These are phyloP conservation scores for Loripinus fragilis DNA, from an alignment of 2,888 invertebrate species.

Conservation along the genomic window DNA sequence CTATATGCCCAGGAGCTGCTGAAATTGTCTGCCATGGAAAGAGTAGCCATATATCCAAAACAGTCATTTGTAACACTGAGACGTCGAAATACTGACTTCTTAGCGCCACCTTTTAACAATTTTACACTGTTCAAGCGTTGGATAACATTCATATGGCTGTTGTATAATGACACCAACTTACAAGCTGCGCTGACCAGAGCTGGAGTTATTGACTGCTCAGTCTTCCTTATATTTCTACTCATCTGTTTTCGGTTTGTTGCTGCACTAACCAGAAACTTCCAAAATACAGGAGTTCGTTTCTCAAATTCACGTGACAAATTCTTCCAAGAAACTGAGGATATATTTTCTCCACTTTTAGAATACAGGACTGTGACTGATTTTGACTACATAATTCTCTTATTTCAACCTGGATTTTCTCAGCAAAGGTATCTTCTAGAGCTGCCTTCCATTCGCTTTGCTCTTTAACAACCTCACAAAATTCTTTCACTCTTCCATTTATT, in stretches of 20 bases:
- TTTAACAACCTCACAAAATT: too few relatives aligned
- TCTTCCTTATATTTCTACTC: too few relatives aligned
- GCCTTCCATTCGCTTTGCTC: too few relatives aligned
- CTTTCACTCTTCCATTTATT: too few relatives aligned
- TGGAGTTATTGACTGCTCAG: too few relatives aligned
- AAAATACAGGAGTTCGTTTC: background rate
- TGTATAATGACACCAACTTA: too few relatives aligned
- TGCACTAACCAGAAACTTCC: too few relatives aligned
- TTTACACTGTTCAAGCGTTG: slow-evolving; percentile 24
- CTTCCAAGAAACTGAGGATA: background rate
- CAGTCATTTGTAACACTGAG: slow-evolving; percentile 34
- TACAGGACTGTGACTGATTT: too few relatives aligned
- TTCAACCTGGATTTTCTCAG: background rate
- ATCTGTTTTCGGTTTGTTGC: too few relatives aligned
- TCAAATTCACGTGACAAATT: background rate
- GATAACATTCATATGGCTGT: too few relatives aligned
- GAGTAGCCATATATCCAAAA: slow-evolving; percentile 20
- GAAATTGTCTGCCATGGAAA: slow-evolving; percentile 22
- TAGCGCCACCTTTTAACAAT: slow-evolving; percentile 33
- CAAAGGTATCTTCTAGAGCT: too few relatives aligned
- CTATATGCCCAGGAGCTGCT: slow-evolving; percentile 15
- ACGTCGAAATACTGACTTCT: slow-evolving; percentile 38
- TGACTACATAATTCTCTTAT: background rate
- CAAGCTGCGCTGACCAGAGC: too few relatives aligned
- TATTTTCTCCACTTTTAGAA: background rate